phyloP scores from a whole-genome alignment of 2,113 vertebrate genomes.

The Aegithalos caudatus region DNA sequence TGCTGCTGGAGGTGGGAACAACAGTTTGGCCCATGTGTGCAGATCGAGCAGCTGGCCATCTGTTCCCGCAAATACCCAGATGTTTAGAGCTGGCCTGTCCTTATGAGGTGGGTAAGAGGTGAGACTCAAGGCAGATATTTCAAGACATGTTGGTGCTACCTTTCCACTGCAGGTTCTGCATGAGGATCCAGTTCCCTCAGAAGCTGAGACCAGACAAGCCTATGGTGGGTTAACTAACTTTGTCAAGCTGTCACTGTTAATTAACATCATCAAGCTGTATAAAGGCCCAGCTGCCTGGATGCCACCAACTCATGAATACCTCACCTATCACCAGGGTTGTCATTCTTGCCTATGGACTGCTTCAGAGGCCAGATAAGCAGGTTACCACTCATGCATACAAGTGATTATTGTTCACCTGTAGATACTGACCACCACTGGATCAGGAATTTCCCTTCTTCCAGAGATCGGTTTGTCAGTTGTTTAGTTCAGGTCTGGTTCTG shows the following conservation, averaged over 20 bases:
- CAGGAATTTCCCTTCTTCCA: not conserved
- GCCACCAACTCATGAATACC: not conserved
- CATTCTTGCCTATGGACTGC: not conserved
- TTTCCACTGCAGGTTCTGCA: not conserved
- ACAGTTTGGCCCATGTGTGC: not conserved
- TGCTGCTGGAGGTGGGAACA: not conserved
- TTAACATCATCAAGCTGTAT: not conserved
- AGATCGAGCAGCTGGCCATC: not conserved
- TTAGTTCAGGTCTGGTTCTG: not conserved
- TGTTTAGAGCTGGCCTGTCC: not conserved
- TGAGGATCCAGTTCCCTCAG: not conserved
- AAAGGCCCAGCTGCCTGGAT: not conserved
- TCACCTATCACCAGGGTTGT: not conserved
- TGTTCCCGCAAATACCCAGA: not conserved
- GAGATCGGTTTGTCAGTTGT: not conserved
- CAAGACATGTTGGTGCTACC: not conserved
- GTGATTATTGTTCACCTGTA: not conserved
- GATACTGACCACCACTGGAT: not conserved
- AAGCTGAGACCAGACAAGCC: not conserved
- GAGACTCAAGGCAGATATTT: not conserved
- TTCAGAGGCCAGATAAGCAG: not conserved
- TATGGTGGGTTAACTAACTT: not conserved
- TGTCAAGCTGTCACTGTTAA: not conserved
- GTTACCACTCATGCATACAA: not conserved
- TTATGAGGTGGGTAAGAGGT: not conserved